Percentiles rank a stretch among this genome's conserved stretches.
Conservation (phyloP, 2,797 vertebrate genomes). For the Neosilurus hyrtlii region DNA sequence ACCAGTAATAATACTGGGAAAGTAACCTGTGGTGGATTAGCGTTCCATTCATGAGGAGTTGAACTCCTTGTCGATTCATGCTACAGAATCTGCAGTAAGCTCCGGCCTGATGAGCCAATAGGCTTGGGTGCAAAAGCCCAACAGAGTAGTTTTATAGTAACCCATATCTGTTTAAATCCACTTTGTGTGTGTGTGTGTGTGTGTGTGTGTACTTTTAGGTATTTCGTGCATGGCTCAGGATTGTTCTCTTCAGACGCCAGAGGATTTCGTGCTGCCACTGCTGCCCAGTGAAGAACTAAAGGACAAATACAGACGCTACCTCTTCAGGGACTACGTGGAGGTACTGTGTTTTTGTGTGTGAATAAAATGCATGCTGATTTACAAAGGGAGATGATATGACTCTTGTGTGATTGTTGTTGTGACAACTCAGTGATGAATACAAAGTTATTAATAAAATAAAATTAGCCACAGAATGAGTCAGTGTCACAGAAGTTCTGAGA, state of each 20-base stretch:
- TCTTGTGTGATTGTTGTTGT: no score
- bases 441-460: not conserved
- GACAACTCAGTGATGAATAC: not conserved
- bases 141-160: no score
- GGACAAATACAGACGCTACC: slow-evolving; percentile 99
- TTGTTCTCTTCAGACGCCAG: slow-evolving; percentile 91
- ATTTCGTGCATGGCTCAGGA: slow-evolving; percentile 99
- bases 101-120: no score
- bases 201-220: slow-evolving; percentile 68
- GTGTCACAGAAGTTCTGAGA: no score
- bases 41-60: no score
- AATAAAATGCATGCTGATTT: not conserved
- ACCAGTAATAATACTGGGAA: no score
- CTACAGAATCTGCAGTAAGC: no score
- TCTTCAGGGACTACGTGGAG: slow-evolving; percentile 99
- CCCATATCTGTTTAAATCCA: not conserved
- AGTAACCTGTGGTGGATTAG: no score
- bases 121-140: no score
- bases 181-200: not conserved
- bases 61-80: no score
- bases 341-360: slow-evolving; percentile 59
- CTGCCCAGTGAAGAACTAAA: slow-evolving; percentile 93
- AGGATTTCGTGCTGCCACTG: slow-evolving; percentile 95
- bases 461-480: no score
- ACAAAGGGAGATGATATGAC: not conserved